phyloP scores from a whole-genome alignment of 2,113 vertebrate species.

The Neotoma lepida region DNA sequence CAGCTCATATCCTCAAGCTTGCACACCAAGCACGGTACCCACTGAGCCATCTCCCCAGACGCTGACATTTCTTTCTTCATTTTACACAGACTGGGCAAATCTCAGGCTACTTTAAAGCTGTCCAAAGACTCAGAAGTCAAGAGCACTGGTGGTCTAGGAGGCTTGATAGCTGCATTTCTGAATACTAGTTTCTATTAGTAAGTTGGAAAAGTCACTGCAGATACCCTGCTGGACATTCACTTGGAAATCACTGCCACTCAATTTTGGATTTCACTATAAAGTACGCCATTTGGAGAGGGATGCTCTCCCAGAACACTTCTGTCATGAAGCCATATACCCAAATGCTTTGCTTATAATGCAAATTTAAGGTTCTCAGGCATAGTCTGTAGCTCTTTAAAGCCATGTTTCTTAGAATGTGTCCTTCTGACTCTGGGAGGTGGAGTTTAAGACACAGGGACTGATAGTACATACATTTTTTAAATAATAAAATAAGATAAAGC shows the following conservation, averaged over 20 bases:
- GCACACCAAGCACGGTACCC: not conserved
- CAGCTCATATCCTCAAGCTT: not conserved
- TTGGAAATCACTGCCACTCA: constrained; percentile 16
- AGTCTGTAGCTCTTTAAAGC: not conserved
- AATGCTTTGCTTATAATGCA: not conserved
- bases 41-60: not conserved
- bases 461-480: not conserved
- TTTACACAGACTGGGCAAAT: not conserved
- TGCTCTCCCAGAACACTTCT: not conserved
- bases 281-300: not conserved
- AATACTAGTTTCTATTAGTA: not conserved
- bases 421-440: not conserved
- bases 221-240: not conserved
- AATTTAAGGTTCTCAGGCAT: not conserved
- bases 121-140: not conserved
- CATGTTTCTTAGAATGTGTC: not conserved
- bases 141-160: not conserved
- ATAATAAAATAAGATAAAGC: not conserved
- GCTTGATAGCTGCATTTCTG: not conserved
- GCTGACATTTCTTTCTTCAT: not conserved
- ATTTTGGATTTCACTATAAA: constrained; percentile 13
- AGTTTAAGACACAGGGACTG: not conserved
- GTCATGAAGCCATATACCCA: not conserved
- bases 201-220: constrained; percentile 32
- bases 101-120: not conserved